Evolutionary conservation across 2,797 vertebrate species (phyloP).

Genomic region (Pantherophis vulpinus): DNA sequence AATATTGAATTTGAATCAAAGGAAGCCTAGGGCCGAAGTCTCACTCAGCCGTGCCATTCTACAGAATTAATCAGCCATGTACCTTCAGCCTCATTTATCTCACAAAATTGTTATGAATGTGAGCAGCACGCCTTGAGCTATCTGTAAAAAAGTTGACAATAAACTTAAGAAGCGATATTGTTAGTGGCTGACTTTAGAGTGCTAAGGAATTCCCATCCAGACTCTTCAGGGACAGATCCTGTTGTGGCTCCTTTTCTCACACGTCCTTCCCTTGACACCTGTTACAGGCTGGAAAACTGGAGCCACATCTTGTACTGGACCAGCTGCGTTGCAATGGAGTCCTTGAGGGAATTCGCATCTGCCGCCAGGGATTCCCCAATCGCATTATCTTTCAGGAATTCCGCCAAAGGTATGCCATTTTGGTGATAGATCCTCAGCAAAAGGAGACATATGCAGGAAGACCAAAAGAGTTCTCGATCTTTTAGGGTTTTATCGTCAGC

Average conservation of each 20-base stretch:
- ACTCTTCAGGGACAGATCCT: neutral
- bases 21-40: neutral
- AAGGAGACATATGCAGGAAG: neutral
- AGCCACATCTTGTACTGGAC: conserved; percentile 84
- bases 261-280: neutral
- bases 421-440: neutral
- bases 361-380: conserved; percentile 91
- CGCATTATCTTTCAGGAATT: conserved; percentile 93
- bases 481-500: conserved; percentile 83
- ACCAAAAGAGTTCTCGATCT: conserved; percentile 49
- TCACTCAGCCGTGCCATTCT: neutral
- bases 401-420: conserved; percentile 79
- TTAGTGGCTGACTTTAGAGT: neutral
- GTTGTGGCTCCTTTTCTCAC: neutral
- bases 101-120: neutral
- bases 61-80: neutral
- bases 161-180: neutral
- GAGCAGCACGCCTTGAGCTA: neutral
- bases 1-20: neutral
- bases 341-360: conserved; percentile 91
- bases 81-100: neutral
- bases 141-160: neutral
- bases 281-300: conserved; percentile 80
- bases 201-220: neutral
- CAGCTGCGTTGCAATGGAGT: conserved; percentile 90